Evolutionary conservation across 2,113 vertebrate species (phyloP).

Genomic region (Ophiodon elongatus): DNA sequence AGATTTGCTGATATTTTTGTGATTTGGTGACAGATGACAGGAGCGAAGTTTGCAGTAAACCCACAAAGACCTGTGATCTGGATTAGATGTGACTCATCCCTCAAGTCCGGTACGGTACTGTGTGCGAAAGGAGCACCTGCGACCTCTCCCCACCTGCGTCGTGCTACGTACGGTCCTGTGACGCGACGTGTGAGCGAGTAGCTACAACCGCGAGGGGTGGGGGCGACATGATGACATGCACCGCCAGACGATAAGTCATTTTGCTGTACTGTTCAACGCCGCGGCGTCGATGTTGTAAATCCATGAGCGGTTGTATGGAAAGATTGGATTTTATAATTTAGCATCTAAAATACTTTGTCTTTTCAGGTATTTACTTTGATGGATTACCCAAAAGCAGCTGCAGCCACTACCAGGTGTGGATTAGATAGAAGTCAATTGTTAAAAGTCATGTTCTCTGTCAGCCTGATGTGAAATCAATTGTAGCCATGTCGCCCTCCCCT

Average conservation of each 20-base stretch:
- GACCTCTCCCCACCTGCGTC: slow-evolving; percentile 20
- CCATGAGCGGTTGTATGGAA: not conserved
- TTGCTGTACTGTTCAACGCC: not conserved
- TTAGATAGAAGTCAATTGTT: not conserved
- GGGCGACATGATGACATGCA: slow-evolving; percentile 7
- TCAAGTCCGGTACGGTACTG: slow-evolving; percentile 34
- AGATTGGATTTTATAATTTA: slow-evolving; percentile 2
- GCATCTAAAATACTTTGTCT: not conserved
- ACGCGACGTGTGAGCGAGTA: slow-evolving; percentile 7
- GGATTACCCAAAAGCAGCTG: slow-evolving; percentile 1
- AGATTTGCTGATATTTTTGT: slow-evolving; percentile 19
- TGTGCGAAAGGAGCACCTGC: slow-evolving; percentile 18
- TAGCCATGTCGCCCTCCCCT: slow-evolving; percentile 7
- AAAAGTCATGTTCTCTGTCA: not conserved
- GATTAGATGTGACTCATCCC: slow-evolving; percentile 22
- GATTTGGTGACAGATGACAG: slow-evolving; percentile 10
- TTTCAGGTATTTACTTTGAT: slow-evolving; percentile 7
- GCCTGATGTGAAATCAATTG: not conserved
- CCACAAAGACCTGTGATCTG: slow-evolving; percentile 33
- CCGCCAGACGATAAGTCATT: not conserved
- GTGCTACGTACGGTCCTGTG: not conserved
- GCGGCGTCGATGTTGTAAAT: not conserved
- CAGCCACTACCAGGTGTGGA: not conserved
- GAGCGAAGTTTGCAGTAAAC: slow-evolving; percentile 10
- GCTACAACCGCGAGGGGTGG: not conserved